Percentiles rank a stretch among this genome's conserved stretches.
Evolutionary conservation across 2,888 invertebrate genomes (phyloP).

Genomic region (Hyposoter didymator): DNA sequence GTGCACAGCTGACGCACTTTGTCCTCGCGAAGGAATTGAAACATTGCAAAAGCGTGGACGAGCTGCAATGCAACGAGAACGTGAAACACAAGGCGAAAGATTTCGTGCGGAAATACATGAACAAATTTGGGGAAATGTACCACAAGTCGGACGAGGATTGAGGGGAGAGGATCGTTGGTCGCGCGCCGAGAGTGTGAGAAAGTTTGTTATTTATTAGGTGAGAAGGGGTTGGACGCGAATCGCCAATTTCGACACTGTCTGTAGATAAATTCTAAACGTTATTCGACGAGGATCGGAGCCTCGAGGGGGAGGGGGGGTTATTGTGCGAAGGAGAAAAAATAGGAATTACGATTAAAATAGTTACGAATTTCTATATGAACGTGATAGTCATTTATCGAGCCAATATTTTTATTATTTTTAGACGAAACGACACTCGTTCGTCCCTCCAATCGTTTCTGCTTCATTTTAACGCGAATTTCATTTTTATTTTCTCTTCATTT

Average conservation of each 20-base stretch:
- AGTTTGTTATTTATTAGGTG: constrained; percentile 63
- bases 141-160: constrained; percentile 88
- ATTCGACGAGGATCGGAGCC: not conserved
- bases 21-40: constrained; percentile 98
- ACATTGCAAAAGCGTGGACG: constrained; percentile 94
- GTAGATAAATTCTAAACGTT: constrained; percentile 60
- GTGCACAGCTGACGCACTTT: constrained; percentile 93
- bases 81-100: constrained; percentile 98
- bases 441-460: constrained; percentile 12
- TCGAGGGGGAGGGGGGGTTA: constrained; percentile 31
- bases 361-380: constrained; percentile 69
- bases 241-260: constrained; percentile 54
- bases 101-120: constrained; percentile 98
- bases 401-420: constrained; percentile 69
- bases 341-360: constrained; percentile 45
- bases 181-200: not conserved
- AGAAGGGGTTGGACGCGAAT: constrained; percentile 52
- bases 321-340: constrained; percentile 27
- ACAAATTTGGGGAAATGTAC: constrained; percentile 94
- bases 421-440: constrained; percentile 43
- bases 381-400: constrained; percentile 65
- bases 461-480: constrained; percentile 17
- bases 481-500: constrained; percentile 23
- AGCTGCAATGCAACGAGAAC: constrained; percentile 94
- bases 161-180: constrained; percentile 66